Conservation (phyloP, 2,888 invertebrate genomes). For the Mimumesa dahlbomi region DNA sequence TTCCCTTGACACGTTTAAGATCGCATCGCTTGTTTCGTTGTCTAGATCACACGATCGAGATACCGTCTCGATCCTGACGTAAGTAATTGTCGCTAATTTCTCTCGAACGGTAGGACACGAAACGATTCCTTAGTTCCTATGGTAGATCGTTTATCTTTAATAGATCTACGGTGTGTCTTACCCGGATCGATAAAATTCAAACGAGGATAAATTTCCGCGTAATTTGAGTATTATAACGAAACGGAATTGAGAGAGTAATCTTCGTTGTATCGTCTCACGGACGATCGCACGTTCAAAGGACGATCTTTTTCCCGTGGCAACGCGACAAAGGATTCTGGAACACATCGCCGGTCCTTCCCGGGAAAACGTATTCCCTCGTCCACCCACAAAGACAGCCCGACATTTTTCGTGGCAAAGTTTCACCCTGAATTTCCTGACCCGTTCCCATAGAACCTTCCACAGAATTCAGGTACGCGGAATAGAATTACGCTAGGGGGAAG, state of each 20-base stretch:
- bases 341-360: constrained; percentile 7
- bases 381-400: constrained; percentile 15
- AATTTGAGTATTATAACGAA: constrained; percentile 15
- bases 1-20: not conserved
- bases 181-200: too few species aligned
- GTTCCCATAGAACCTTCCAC: not conserved
- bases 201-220: constrained; percentile 22
- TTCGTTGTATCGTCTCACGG: constrained; percentile 23
- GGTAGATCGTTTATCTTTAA: too few species aligned
- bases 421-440: not conserved
- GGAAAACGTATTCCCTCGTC: constrained; percentile 4
- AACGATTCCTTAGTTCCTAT: too few species aligned
- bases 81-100: too few species aligned
- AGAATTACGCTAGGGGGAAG: too few species aligned
- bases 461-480: constrained; percentile 8
- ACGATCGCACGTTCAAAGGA: constrained; percentile 21
- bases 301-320: constrained; percentile 23
- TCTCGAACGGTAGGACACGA: too few species aligned
- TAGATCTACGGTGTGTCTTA: too few species aligned
- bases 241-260: constrained; percentile 10
- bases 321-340: constrained; percentile 30
- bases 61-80: too few species aligned
- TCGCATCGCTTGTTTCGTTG: too few species aligned
- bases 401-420: constrained; percentile 13
- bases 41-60: too few species aligned